These are phyloP conservation scores for Otus sunia DNA, from an alignment of 2,113 vertebrate genomes.

Conservation along the genomic window DNA sequence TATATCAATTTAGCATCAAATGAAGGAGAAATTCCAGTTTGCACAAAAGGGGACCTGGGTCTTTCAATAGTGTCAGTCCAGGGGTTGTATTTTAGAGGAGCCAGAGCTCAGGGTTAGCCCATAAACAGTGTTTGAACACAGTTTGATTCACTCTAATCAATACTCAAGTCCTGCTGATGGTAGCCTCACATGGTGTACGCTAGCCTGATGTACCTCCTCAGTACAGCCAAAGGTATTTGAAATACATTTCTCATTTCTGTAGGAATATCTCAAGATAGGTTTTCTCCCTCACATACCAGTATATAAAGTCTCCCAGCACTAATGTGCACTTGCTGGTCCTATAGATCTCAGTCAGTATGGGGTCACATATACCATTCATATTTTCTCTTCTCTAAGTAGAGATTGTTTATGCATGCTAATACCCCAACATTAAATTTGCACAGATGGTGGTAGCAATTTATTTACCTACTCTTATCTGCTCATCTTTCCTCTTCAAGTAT, in stretches of 20 bases:
- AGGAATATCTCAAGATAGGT: background rate
- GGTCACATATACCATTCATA: background rate
- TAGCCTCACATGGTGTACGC: background rate
- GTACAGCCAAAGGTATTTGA: background rate
- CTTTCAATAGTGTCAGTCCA: background rate
- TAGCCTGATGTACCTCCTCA: background rate
- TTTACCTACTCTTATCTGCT: background rate
- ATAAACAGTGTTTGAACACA: background rate
- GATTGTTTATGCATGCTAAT: background rate
- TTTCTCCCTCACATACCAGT: background rate
- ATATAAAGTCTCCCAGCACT: background rate
- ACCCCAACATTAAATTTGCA: background rate
- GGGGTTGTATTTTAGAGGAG: background rate
- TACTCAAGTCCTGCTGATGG: background rate
- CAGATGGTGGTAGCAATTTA: background rate
- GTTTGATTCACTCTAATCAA: background rate
- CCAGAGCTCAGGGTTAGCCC: background rate
- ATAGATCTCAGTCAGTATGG: background rate
- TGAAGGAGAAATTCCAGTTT: background rate
- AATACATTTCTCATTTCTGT: background rate
- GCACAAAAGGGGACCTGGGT: no score
- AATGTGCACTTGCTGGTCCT: background rate
- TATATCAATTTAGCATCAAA: background rate
- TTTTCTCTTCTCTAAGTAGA: background rate
- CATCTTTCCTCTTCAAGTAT: background rate